Percentiles rank a stretch among this genome's conserved stretches.
phyloP scores from a whole-genome alignment of 2,113 vertebrate genomes.

The Nesogale talazaci region DNA sequence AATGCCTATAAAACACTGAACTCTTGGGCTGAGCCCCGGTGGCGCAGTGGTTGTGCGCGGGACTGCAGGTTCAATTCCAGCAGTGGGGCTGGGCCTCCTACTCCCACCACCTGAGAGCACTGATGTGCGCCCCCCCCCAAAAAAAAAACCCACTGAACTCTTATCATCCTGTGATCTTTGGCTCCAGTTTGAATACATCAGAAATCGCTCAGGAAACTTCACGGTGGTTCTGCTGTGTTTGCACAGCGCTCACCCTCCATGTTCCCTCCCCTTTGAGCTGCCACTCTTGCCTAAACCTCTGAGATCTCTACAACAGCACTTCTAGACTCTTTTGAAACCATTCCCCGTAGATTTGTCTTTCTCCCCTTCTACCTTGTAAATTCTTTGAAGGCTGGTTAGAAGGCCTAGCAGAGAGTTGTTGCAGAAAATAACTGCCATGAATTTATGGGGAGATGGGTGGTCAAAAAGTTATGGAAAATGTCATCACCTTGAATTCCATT shows the following conservation, averaged over 20 bases:
- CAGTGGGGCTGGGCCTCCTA: too few species aligned
- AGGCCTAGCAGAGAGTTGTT: background rate
- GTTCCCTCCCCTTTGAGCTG: background rate
- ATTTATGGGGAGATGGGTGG: background rate
- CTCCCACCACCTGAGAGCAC: too few species aligned
- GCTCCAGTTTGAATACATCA: background rate
- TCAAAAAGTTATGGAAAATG: background rate
- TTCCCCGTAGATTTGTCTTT: background rate
- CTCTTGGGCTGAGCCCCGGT: too few species aligned
- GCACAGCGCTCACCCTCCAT: background rate
- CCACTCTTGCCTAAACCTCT: background rate
- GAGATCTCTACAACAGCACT: background rate
- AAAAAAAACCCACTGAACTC: background rate
- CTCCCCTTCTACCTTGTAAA: background rate
- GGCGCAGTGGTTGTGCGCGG: too few species aligned
- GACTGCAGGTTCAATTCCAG: too few species aligned
- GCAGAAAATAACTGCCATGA: background rate
- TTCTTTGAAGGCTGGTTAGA: slow-evolving; percentile 35
- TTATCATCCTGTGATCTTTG: background rate
- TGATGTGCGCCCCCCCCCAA: too few species aligned
- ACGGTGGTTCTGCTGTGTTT: background rate
- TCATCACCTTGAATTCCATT: too few species aligned
- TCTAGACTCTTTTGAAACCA: slow-evolving; percentile 7
- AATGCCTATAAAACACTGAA: background rate
- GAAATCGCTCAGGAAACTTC: background rate